A percentile compares a stretch with the other conserved stretches of the same genome.
Conservation (phyloP, 2,888 invertebrate species). For the Drosophila prostipennis region DNA sequence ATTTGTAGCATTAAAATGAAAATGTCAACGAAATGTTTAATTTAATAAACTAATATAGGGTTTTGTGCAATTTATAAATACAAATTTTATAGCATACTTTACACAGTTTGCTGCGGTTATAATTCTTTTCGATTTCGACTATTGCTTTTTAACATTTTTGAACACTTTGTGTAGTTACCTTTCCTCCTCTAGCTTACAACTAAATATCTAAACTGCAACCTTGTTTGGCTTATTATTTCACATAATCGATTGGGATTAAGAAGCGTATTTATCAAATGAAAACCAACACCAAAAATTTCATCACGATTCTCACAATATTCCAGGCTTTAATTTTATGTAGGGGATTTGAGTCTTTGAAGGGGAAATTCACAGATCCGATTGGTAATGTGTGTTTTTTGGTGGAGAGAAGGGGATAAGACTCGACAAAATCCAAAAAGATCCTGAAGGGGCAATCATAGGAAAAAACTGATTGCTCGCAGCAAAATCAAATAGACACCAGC, state of each 20-base stretch:
- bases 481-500: constrained; percentile 46
- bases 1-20: constrained; percentile 40
- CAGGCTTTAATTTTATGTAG: constrained; percentile 39
- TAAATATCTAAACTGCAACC: constrained; percentile 64
- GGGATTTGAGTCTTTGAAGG: constrained; percentile 22
- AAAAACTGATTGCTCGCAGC: constrained; percentile 42
- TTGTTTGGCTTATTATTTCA: constrained; percentile 21
- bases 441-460: constrained; percentile 24
- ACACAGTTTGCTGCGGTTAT: constrained; percentile 52
- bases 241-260: constrained; percentile 7
- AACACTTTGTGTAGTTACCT: constrained; percentile 71
- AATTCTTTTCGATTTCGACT: constrained; percentile 51
- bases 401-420: constrained; percentile 18
- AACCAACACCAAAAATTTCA: constrained; percentile 72
- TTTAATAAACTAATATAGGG: constrained; percentile 44
- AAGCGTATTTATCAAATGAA: constrained; percentile 30
- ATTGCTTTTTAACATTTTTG: constrained; percentile 82
- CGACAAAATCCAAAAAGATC: constrained; percentile 65
- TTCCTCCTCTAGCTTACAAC: constrained; percentile 55
- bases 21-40: constrained; percentile 55
- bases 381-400: constrained; percentile 20
- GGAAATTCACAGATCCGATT: constrained; percentile 57
- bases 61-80: constrained; percentile 76
- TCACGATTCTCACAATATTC: constrained; percentile 43
- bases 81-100: constrained; percentile 72